Evolutionary conservation across 1,140 invertebrate species (phyloP).

Genomic region (Gryllus bimaculatus): DNA sequence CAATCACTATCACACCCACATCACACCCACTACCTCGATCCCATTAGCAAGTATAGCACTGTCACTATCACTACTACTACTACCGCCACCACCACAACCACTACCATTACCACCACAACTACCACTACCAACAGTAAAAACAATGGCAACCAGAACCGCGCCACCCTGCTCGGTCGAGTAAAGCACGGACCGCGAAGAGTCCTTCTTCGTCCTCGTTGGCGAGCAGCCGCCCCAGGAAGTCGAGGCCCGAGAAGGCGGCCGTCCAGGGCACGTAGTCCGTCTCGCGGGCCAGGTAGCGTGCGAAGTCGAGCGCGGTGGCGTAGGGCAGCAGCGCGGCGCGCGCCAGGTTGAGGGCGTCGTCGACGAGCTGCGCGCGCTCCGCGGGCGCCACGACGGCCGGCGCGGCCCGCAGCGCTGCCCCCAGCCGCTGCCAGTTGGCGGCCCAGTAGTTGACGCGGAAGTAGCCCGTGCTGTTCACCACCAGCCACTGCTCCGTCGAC

Average conservation of each 20-base stretch:
- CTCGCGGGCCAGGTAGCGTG: constrained; percentile 42
- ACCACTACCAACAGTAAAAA: too few species aligned
- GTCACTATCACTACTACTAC: too few species aligned
- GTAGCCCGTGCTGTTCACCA: constrained; percentile 35
- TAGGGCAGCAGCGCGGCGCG: constrained; percentile 39
- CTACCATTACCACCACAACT: too few species aligned
- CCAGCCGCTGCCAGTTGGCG: constrained; percentile 48
- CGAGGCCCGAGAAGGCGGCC: constrained; percentile 32
- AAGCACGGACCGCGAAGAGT: constrained; percentile 18
- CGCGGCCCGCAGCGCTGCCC: constrained; percentile 35
- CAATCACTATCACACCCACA: too few species aligned
- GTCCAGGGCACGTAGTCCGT: constrained; percentile 46
- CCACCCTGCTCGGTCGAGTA: too few species aligned
- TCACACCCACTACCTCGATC: too few species aligned
- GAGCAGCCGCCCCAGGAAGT: constrained; percentile 32
- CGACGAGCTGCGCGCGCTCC: constrained; percentile 55
- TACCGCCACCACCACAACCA: too few species aligned
- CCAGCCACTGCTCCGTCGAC: too few species aligned
- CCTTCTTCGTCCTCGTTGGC: constrained; percentile 18
- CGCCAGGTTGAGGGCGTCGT: constrained; percentile 43
- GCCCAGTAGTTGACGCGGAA: constrained; percentile 55
- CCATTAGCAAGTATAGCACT: too few species aligned
- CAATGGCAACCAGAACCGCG: too few species aligned
- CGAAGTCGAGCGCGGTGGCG: constrained; percentile 36
- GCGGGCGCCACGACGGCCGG: constrained; percentile 36